These are phyloP conservation scores for Ceyx melanurus DNA, from an alignment of 2,113 vertebrate species.

Conservation along the genomic window DNA sequence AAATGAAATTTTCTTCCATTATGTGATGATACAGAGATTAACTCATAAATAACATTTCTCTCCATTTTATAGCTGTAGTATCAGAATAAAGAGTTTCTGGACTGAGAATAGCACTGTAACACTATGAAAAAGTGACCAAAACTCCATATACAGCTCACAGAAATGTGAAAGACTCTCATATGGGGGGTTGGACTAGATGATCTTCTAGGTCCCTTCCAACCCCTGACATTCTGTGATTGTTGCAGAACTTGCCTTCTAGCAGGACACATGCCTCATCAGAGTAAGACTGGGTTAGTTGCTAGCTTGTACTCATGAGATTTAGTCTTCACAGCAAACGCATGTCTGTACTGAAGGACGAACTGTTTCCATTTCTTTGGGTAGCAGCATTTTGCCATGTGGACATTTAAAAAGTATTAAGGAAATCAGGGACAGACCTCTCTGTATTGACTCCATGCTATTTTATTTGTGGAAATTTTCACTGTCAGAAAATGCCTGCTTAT, in stretches of 20 bases:
- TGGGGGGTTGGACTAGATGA: too few species aligned
- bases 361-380: neutral
- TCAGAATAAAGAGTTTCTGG: neutral
- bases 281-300: neutral
- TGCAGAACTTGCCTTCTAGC: neutral
- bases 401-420: neutral
- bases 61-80: neutral
- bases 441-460: neutral
- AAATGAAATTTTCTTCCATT: neutral
- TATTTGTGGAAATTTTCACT: neutral
- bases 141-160: neutral
- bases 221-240: neutral
- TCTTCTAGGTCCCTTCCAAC: too few species aligned
- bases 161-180: neutral
- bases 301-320: neutral
- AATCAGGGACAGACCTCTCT: neutral
- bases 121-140: neutral
- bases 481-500: neutral
- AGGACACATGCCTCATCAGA: neutral
- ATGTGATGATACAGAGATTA: rapidly evolving
- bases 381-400: neutral
- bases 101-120: neutral
- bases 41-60: neutral
- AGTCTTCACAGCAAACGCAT: neutral
- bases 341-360: neutral